Evolutionary conservation across 2,797 vertebrate genomes (phyloP).

Genomic region (Loriculus beryllinus): DNA sequence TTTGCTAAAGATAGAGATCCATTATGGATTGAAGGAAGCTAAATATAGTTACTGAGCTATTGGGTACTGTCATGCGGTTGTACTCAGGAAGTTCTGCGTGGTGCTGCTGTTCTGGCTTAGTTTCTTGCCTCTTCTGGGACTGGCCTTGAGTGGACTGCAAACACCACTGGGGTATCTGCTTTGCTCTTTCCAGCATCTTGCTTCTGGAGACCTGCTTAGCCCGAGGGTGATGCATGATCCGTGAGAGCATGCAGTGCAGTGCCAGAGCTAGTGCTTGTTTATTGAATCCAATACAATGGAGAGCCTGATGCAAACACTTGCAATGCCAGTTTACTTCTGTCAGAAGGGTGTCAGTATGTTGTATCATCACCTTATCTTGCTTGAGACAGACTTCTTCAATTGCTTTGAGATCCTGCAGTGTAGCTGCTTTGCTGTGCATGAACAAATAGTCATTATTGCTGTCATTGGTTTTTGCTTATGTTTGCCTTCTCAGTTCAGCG

Average conservation of each 20-base stretch:
- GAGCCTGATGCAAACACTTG: background rate
- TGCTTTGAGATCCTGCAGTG: background rate
- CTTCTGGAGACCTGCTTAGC: background rate
- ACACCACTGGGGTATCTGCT: background rate
- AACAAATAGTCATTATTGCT: background rate
- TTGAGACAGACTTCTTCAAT: background rate
- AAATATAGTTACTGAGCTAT: background rate
- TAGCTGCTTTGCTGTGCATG: background rate
- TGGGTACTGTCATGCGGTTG: background rate
- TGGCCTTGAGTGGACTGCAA: background rate
- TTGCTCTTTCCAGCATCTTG: background rate
- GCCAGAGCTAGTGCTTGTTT: background rate
- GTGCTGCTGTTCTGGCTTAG: background rate
- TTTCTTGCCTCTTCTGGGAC: background rate
- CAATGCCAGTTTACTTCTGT: background rate
- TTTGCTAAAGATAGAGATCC: background rate
- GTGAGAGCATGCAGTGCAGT: background rate
- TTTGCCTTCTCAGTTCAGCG: conserved; percentile 84
- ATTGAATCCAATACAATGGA: background rate
- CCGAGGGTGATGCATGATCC: background rate
- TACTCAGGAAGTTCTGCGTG: background rate
- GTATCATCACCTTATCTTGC: background rate
- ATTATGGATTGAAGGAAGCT: background rate
- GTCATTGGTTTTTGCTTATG: background rate
- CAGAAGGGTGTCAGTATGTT: background rate